A percentile compares a stretch with the other conserved stretches of the same genome.
phyloP scores from a whole-genome alignment of 2,888 invertebrate species.

The Oegoconia quadripuncta region DNA sequence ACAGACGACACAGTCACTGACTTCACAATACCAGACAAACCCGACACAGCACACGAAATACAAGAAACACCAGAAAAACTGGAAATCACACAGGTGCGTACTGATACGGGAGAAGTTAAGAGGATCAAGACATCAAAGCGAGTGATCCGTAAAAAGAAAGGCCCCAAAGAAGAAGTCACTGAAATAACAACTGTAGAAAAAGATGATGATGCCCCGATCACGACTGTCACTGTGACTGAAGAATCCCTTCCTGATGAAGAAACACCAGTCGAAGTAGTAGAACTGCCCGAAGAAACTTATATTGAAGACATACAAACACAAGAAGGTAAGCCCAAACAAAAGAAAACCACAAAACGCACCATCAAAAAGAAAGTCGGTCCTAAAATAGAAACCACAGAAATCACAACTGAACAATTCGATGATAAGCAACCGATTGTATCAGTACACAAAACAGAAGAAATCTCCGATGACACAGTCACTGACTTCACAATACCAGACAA shows the following conservation, averaged over 20 bases:
- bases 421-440: constrained; percentile 57
- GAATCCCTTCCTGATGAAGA: constrained; percentile 28
- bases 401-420: constrained; percentile 59
- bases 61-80: constrained; percentile 32
- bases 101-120: constrained; percentile 19
- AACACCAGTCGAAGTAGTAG: constrained; percentile 26
- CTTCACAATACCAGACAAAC: constrained; percentile 9
- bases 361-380: constrained; percentile 52
- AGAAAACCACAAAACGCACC: constrained; percentile 24
- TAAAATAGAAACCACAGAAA: constrained; percentile 38
- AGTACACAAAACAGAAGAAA: constrained; percentile 45
- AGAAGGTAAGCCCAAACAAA: constrained; percentile 18
- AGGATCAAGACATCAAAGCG: constrained; percentile 21
- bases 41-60: constrained; percentile 30
- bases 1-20: constrained; percentile 21
- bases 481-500: constrained; percentile 14
- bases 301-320: constrained; percentile 18
- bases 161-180: constrained; percentile 51
- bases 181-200: constrained; percentile 36
- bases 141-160: constrained; percentile 45
- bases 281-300: constrained; percentile 25
- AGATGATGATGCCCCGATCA: constrained; percentile 36
- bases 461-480: constrained; percentile 29
- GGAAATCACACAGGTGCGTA: constrained; percentile 17
- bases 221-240: constrained; percentile 34